Evolutionary conservation across 2,113 vertebrate species (phyloP), one percentile per base, ranked within the genome.

Genomic region (Quiscalus mexicanus): DNA sequence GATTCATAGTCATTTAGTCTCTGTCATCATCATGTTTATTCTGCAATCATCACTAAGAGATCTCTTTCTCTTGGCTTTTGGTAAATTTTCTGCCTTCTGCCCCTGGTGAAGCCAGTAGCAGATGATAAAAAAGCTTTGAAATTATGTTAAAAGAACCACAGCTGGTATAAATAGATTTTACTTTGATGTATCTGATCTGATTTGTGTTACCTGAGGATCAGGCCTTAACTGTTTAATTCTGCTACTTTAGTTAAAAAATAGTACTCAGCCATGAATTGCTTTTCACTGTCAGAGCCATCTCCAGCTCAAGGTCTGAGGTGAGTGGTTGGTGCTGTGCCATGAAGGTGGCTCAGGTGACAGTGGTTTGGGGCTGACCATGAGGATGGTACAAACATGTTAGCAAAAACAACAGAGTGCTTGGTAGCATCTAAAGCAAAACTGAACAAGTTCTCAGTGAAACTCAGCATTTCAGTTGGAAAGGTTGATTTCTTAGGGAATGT

Each of bases 331-430:
- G 13, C 41, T 23, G 0, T 62, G 33, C 21, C 19, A 22, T 0
- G 0, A 27, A 62, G n/a, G 28, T 15, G 2, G 2, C 44, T 89
- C n/a, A 24, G 52, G 44, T 75, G 42, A 4, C 18, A 8, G 21
- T 35, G 56, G 23, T 35, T 55, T 89, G 77, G 45, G 22, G 35
- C n/a, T 62, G 59, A 20, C 69, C 23, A 3, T 14, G 44, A 30
- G 30, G 75, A 41, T 9, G 25, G 16, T 8, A 45, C 0, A 1
- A 58, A 50, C 0, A 0, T 1, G 1, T 39, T 9, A 15, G 47
- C 33, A 74, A 33, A 50, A 78, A 11, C 0, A 31, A 7, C 33
- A 27, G 42, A 35, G 39, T 1, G 0, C 30, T 44, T 39, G 12
- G 22, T 37, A 23, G 52, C 52, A 13, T 70, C 31, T 56, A 25